Conservation (phyloP, 2,113 vertebrate genomes). For the Thymallus thymallus region DNA sequence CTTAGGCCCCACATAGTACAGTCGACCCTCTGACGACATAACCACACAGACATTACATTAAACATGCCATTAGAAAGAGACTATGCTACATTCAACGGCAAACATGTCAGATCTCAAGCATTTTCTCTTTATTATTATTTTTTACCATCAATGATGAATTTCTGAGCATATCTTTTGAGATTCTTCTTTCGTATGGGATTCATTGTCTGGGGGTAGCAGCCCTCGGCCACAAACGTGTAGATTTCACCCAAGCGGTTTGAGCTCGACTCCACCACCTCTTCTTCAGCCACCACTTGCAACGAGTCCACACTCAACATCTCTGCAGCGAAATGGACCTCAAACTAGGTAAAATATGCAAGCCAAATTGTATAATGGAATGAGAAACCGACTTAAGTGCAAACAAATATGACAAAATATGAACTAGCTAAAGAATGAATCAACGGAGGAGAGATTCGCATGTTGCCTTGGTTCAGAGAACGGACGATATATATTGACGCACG, state of each 20-base stretch:
- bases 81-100: too few species aligned
- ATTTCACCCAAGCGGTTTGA: conserved; percentile 81
- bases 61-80: background rate
- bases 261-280: conserved; percentile 83
- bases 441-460: background rate
- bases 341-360: background rate
- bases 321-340: background rate
- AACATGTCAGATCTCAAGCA: background rate
- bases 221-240: conserved; percentile 82
- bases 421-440: background rate
- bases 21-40: conserved; percentile 70
- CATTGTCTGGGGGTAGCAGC: conserved; percentile 82
- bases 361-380: background rate
- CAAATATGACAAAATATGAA: background rate
- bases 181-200: conserved; percentile 85
- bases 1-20: conserved; percentile 89
- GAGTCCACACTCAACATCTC: conserved; percentile 77
- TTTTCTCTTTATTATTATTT: background rate
- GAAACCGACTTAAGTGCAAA: background rate
- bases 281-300: conserved; percentile 82
- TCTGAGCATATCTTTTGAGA: conserved; percentile 84
- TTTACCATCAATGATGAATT: conserved; percentile 82
- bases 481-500: background rate
- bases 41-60: background rate
- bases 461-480: background rate